phyloP scores from a whole-genome alignment of 1,140 invertebrate species.

The Euura lappo region DNA sequence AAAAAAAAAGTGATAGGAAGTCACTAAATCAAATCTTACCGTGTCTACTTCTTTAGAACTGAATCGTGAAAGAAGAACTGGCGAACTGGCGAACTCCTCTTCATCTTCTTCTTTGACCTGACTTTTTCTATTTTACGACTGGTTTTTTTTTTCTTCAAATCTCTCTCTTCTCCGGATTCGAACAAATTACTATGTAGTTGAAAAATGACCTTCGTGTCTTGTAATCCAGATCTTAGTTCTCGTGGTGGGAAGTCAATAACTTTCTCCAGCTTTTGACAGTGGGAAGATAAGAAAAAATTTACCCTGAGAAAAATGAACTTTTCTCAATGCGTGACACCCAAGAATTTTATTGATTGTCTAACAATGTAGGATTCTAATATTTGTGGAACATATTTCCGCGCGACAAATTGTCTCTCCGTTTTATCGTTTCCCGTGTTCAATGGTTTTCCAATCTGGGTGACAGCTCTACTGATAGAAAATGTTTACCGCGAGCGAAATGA shows the following conservation, averaged over 20 bases:
- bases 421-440: conserved; percentile 32
- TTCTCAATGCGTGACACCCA: conserved; percentile 38
- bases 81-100: conserved; percentile 10
- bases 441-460: conserved; percentile 24
- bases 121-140: conserved; percentile 6
- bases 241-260: not conserved
- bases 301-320: conserved; percentile 14
- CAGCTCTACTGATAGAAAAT: not conserved
- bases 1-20: conserved; percentile 3
- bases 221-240: conserved; percentile 16
- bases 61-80: not conserved
- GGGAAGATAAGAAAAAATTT: conserved; percentile 27
- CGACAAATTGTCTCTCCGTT: not conserved
- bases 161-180: not conserved
- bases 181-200: not conserved
- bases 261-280: not conserved
- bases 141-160: conserved; percentile 7
- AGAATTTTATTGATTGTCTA: conserved; percentile 39
- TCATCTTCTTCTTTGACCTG: conserved; percentile 6
- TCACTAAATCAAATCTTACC: conserved; percentile 1
- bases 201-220: conserved; percentile 20
- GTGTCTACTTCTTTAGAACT: not conserved
- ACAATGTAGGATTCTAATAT: no score
- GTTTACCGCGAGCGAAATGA: no score
- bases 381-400: no score